Base-by-base conservation (phyloP, 2,113 vertebrate species). In the Ceyx cyanopectus region DNA sequence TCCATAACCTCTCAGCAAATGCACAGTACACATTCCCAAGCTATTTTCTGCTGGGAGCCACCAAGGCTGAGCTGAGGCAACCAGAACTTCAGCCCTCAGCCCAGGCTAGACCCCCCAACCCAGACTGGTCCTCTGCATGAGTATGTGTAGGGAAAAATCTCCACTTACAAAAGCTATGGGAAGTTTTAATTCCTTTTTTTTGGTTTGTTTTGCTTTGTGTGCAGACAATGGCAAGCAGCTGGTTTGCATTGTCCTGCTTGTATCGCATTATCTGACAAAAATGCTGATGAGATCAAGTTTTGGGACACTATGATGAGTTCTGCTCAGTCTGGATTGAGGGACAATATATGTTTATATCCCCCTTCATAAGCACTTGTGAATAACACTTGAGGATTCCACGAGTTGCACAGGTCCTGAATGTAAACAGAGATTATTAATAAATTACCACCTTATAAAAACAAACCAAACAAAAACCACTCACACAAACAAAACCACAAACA, bases 201-300 rank as follows among this genome's bases (percentile, higher is more conserved):
- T 7, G 61, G 29, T 67, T 67, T 74, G 18, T 62, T 95, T 78
- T 85, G 54, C 66, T 67, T 12, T 56, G 32, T 24, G 56, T 70
- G 26, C 10, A 70, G 91, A 80, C 56, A 83, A 77, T 34, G 34
- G 22, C 32, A 76, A 91, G 46, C 90, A 94, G 46, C 30, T 87
- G 68, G 32, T 67, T 94, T 82, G 24, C 11, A 12, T 65, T 79
- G 69, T 32, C 46, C 66, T 23, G 26, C 85, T 89, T 90, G 32
- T 54, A 83, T 82, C 61, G 27, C 51, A 74, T 62, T 95, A 82
- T 95, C 56, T 83, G 65, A 85, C 48, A 94, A 94, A 96, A 88
- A 85, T 85, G 72, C 83, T 77, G 75, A 85, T 89, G 85, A 91
- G 75, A 34, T 83, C 75, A 70, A 85, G 60, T 77, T 89, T 74